phyloP scores from a whole-genome alignment of 2,888 invertebrate species.

The Oligia latruncula region DNA sequence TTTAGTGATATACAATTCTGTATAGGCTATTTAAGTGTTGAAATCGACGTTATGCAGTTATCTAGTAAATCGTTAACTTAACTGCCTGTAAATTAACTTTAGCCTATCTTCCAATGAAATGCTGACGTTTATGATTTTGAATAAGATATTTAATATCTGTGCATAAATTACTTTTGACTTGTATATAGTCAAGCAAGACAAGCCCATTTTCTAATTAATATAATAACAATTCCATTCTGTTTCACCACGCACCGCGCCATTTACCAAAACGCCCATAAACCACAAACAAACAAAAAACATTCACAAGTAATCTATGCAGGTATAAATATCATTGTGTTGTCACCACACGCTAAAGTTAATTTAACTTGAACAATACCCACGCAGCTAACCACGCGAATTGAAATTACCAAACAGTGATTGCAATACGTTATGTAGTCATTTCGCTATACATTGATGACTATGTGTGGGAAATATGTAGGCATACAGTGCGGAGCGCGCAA shows the following conservation, averaged over 20 bases:
- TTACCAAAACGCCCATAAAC: slow-evolving; percentile 38
- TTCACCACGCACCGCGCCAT: slow-evolving; percentile 12
- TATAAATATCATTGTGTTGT: slow-evolving; percentile 63
- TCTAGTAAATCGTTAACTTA: background rate
- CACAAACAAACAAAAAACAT: slow-evolving; percentile 48
- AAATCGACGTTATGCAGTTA: background rate
- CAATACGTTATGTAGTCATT: slow-evolving; percentile 51
- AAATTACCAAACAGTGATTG: slow-evolving; percentile 65
- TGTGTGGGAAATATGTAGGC: slow-evolving; percentile 30
- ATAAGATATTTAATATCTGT: slow-evolving; percentile 13
- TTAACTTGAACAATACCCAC: slow-evolving; percentile 66
- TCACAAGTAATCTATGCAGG: slow-evolving; percentile 48
- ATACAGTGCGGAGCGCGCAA: slow-evolving; percentile 59
- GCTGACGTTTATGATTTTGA: slow-evolving; percentile 5
- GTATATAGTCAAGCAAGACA: background rate
- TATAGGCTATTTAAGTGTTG: background rate
- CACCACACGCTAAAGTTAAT: slow-evolving; percentile 55
- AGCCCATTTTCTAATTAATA: slow-evolving; percentile 6
- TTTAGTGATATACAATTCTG: background rate
- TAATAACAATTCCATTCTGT: slow-evolving; percentile 17
- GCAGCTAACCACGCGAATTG: slow-evolving; percentile 52
- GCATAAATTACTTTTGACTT: slow-evolving; percentile 4
- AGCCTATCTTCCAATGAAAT: background rate
- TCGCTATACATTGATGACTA: slow-evolving; percentile 60
- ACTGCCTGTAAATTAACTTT: slow-evolving; percentile 1